phyloP scores from a whole-genome alignment of 2,113 vertebrate genomes.

The Damaliscus lunatus region DNA sequence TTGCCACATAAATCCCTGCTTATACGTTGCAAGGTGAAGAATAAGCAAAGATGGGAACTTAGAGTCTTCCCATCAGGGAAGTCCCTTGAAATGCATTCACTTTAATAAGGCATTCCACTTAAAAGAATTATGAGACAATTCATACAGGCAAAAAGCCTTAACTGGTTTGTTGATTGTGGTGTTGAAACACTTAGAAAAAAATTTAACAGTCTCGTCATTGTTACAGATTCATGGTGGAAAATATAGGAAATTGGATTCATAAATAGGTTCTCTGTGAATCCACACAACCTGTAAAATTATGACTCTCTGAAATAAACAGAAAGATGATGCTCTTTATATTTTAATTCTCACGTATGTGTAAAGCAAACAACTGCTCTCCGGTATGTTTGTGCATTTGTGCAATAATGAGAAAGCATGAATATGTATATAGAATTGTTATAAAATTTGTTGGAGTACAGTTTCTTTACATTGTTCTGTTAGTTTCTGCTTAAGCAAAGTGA shows the following conservation, averaged over 20 bases:
- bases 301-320: not conserved
- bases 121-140: not conserved
- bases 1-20: not conserved
- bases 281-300: not conserved
- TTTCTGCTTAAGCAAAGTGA: not conserved
- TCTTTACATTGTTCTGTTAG: not conserved
- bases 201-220: accelerated
- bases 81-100: not conserved
- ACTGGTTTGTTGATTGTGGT: not conserved
- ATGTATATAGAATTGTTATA: not conserved
- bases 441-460: not conserved
- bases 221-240: not conserved
- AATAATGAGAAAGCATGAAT: not conserved
- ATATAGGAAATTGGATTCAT: not conserved
- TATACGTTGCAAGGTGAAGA: not conserved
- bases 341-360: not conserved
- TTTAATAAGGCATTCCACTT: not conserved
- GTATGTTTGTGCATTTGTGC: not conserved
- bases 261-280: not conserved
- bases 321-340: not conserved
- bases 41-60: not conserved
- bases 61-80: not conserved
- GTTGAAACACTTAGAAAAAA: not conserved
- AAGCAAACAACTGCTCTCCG: not conserved
- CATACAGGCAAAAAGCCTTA: not conserved